phyloP scores from a whole-genome alignment of 2,888 invertebrate genomes.

The Hirtodrosophila alboralis region DNA sequence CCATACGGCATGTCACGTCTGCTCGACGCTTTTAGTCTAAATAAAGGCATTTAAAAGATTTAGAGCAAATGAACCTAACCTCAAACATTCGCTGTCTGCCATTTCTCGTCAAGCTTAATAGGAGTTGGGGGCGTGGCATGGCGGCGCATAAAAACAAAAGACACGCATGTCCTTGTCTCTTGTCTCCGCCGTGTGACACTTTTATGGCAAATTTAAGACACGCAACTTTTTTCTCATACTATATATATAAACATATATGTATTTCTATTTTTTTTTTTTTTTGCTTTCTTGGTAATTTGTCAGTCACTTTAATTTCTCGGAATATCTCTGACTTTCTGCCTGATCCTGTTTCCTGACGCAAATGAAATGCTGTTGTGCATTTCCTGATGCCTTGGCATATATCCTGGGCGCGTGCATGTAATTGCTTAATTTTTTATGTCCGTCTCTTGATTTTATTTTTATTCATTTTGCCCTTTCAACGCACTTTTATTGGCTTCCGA shows the following conservation, averaged over 20 bases:
- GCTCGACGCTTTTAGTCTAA: slow-evolving; percentile 78
- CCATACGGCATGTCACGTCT: slow-evolving; percentile 59
- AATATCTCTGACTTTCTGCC: slow-evolving; percentile 30
- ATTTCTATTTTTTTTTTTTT: slow-evolving; percentile 9
- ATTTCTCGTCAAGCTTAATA: slow-evolving; percentile 69
- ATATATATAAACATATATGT: slow-evolving; percentile 6
- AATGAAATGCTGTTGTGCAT: slow-evolving; percentile 70
- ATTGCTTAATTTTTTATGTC: slow-evolving; percentile 68
- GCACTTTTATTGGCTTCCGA: slow-evolving; percentile 45
- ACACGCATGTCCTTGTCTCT: slow-evolving; percentile 74
- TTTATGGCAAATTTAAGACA: slow-evolving; percentile 80
- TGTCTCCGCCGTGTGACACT: slow-evolving; percentile 63
- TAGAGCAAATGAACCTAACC: slow-evolving; percentile 80
- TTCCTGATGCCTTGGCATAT: slow-evolving; percentile 43
- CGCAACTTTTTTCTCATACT: slow-evolving; percentile 64
- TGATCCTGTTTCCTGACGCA: slow-evolving; percentile 36
- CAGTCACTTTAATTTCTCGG: slow-evolving; percentile 67
- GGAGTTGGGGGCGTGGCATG: slow-evolving; percentile 18
- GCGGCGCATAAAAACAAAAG: slow-evolving; percentile 77
- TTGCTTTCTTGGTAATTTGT: slow-evolving; percentile 53
- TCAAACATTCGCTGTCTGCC: slow-evolving; percentile 70
- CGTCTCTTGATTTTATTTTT: slow-evolving; percentile 44
- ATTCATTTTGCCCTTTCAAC: slow-evolving; percentile 40
- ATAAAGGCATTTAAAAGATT: slow-evolving; percentile 81
- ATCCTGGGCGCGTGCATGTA: slow-evolving; percentile 60